Base-by-base conservation (phyloP, 2,797 vertebrate genomes). In the Hafferia zeledoni region DNA sequence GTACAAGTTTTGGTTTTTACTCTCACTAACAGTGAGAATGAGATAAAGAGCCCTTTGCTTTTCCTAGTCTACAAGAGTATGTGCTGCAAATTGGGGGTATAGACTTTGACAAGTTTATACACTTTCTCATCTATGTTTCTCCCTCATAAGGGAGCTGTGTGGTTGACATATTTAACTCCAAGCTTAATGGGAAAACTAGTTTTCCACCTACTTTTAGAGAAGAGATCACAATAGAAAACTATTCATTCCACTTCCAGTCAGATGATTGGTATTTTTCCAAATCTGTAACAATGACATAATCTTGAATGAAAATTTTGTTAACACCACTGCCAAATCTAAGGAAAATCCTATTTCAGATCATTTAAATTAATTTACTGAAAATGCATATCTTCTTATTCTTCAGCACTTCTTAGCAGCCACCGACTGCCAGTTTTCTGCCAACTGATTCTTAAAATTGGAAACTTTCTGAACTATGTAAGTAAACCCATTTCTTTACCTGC, bases 401-500 rank as follows among this genome's bases (percentile, higher is more conserved):
- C 96, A 99, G 99, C 98, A 91, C 98, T 99, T 89, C 98, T 98
- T 91, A 93, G 43, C 52, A 99, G 99, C 96, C 97, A 88, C 1
- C 98, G 97, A 56, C 97, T 99, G 89, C 98, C 98, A 9, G 60
- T 97, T 91, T 99, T 99, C 98, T 99, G 99, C 96, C 98, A 98
- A 83, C 94, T 99, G 89, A 99, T 99, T 95, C 98, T 99, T 33
- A 98, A 98, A 70, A 98, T 99, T 24, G 99, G 99, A 84, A 99
- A 99, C 97, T 99, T 99, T 91, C 98, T 99, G 83, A 99, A 99
- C 94, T 99, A 99, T 13, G 99, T 99, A 98, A 98, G 99, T 96
- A 94, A 89, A 65, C 11, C 1, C 0, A 56, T 91, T 93, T 92
- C 41, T 74, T 53, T 85, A 53, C 49, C 77, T 56, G 11, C 2